Evolutionary conservation across 2,797 vertebrate genomes (phyloP).

Genomic region (Enteromius viviparus): DNA sequence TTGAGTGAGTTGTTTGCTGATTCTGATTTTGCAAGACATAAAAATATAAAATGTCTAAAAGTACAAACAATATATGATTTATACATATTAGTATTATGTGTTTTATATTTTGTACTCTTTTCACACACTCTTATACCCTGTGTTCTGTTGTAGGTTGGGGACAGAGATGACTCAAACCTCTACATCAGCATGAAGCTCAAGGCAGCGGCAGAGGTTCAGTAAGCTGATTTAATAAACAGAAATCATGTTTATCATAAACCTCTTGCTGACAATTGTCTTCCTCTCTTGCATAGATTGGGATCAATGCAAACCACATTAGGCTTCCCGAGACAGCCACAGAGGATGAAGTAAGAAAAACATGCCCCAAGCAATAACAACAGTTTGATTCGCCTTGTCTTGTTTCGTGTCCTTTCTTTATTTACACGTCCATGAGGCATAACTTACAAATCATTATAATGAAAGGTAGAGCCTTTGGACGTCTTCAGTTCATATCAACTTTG

Average conservation of each 20-base stretch:
- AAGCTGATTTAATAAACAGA: slow-evolving; percentile 9
- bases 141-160: slow-evolving; percentile 84
- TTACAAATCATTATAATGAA: slow-evolving; percentile 10
- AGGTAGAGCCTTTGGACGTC: neutral
- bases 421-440: neutral
- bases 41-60: neutral
- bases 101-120: neutral
- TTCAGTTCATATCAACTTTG: neutral
- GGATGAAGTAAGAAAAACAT: slow-evolving; percentile 78
- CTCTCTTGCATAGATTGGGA: slow-evolving; percentile 84
- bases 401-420: neutral
- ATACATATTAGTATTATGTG: neutral
- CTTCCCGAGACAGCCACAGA: slow-evolving; percentile 85
- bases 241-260: slow-evolving; percentile 20
- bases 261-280: slow-evolving; percentile 35
- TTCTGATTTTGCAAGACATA: neutral
- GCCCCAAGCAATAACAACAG: neutral
- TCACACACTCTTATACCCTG: neutral
- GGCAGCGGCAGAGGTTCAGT: slow-evolving; percentile 89
- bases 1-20: neutral
- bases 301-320: slow-evolving; percentile 87
- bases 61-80: neutral
- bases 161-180: slow-evolving; percentile 95
- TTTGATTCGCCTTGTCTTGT: slow-evolving; percentile 7
- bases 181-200: slow-evolving; percentile 98